phyloP scores from a whole-genome alignment of 2,797 vertebrate species.

The Aplochiton taeniatus region DNA sequence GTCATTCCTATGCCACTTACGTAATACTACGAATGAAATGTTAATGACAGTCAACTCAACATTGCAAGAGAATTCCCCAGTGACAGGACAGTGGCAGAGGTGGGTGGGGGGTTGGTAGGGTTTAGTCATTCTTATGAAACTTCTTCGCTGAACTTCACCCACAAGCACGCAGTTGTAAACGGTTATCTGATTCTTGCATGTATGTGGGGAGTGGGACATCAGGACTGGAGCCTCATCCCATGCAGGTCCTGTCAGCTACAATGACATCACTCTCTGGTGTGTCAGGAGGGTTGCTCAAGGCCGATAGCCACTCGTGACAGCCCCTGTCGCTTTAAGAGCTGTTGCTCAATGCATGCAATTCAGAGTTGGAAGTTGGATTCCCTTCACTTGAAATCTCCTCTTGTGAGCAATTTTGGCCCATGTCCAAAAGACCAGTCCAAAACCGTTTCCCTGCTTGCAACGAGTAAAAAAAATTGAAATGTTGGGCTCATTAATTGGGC shows the following conservation, averaged over 20 bases:
- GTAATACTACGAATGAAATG: constrained; percentile 57
- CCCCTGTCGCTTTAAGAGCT: not conserved
- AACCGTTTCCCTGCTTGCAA: not conserved
- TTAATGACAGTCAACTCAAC: constrained; percentile 57
- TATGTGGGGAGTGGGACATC: constrained; percentile 2
- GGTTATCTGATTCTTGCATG: constrained; percentile 6
- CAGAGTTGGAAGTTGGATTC: constrained; percentile 7
- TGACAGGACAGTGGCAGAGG: not conserved
- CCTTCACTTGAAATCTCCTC: not conserved
- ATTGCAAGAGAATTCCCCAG: constrained; percentile 22
- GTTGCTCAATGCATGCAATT: constrained; percentile 22
- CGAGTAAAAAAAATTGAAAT: too few species aligned
- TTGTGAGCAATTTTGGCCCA: not conserved
- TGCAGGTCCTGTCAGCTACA: not conserved
- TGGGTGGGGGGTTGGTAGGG: not conserved
- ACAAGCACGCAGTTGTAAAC: constrained; percentile 4
- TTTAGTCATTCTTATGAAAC: not conserved
- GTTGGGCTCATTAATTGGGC: too few species aligned
- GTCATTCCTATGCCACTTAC: constrained; percentile 37
- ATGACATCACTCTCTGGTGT: constrained; percentile 24
- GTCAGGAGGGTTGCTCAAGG: constrained; percentile 27
- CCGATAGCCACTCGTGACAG: constrained; percentile 12
- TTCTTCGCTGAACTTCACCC: not conserved
- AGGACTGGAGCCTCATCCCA: constrained; percentile 13
- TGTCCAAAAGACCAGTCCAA: not conserved